phyloP scores from a whole-genome alignment of 1,140 invertebrate species.

The Eubasilissa regina region DNA sequence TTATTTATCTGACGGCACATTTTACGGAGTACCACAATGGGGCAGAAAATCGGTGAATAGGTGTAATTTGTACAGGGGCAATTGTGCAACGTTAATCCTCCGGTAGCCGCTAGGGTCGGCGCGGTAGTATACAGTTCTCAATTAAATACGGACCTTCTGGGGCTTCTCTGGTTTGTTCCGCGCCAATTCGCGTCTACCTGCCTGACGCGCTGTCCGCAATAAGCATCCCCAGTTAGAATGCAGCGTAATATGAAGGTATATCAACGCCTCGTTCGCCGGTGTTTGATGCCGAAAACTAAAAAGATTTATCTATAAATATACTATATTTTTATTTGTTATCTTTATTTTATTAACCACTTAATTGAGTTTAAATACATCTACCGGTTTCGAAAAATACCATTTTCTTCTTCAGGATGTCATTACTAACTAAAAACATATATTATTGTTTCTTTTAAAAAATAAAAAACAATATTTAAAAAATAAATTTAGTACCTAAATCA shows the following conservation, averaged over 20 bases:
- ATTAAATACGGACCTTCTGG: slow-evolving; percentile 14
- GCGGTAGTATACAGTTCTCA: slow-evolving; percentile 31
- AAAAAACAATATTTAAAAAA: too few species aligned
- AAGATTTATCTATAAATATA: too few species aligned
- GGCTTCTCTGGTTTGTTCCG: not conserved
- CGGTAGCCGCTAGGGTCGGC: slow-evolving; percentile 28
- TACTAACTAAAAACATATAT: too few species aligned
- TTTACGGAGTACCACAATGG: slow-evolving; percentile 28
- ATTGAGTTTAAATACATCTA: too few species aligned
- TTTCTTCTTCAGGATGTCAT: too few species aligned
- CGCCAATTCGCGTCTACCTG: not conserved
- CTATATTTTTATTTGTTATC: too few species aligned
- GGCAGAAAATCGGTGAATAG: slow-evolving; percentile 37
- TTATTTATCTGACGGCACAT: slow-evolving; percentile 9
- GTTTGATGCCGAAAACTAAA: not conserved
- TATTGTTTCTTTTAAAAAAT: too few species aligned
- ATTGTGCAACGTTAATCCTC: slow-evolving; percentile 55
- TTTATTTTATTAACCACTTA: too few species aligned
- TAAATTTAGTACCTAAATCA: too few species aligned
- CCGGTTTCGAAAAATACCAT: too few species aligned
- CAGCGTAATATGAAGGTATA: not conserved
- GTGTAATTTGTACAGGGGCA: slow-evolving; percentile 43
- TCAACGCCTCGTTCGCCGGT: slow-evolving; percentile 8
- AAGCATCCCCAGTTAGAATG: not conserved
- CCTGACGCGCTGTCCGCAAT: not conserved